Percentiles rank a stretch among this genome's conserved stretches.
These are phyloP conservation scores for Hipparchia sbordonii DNA, from an alignment of 2,888 invertebrate genomes.

Conservation along the genomic window DNA sequence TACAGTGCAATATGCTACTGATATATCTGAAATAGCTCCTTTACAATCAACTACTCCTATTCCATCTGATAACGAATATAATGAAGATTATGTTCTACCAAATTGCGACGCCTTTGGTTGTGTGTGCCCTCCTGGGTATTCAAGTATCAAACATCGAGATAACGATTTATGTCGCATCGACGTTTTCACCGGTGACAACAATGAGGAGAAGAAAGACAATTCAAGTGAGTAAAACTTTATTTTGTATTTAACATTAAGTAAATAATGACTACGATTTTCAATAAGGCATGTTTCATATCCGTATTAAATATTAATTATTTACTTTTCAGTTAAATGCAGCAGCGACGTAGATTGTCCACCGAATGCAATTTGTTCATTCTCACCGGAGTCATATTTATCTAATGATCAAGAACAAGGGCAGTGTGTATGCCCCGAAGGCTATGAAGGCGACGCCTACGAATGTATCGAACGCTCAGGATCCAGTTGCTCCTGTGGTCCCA, in stretches of 20 bases:
- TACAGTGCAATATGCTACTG: conserved; percentile 43
- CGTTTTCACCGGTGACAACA: conserved; percentile 41
- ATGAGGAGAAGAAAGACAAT: conserved; percentile 42
- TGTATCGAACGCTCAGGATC: conserved; percentile 82
- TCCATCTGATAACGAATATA: conserved; percentile 61
- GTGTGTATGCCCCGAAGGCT: conserved; percentile 93
- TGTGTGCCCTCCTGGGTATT: conserved; percentile 65
- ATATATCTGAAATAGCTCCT: conserved; percentile 32
- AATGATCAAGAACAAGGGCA: conserved; percentile 58
- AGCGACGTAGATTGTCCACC: conserved; percentile 90
- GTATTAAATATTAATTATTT: conserved; percentile 25
- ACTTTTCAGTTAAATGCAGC: conserved; percentile 87
- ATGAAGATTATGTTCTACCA: conserved; percentile 64
- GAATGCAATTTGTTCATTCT: conserved; percentile 89
- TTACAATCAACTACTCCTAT: conserved; percentile 42
- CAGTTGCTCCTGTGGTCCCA: conserved; percentile 85
- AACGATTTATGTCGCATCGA: conserved; percentile 64
- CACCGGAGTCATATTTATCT: conserved; percentile 59
- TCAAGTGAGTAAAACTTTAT: conserved; percentile 52
- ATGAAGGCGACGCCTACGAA: conserved; percentile 90
- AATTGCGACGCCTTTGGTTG: conserved; percentile 60
- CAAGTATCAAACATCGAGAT: conserved; percentile 57
- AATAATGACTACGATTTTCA: no score
- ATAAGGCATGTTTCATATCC: background rate
- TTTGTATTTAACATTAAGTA: background rate